These are phyloP conservation scores for Phallusia fumigata DNA, from an alignment of 23 tunicate genomes.

Conservation along the genomic window DNA sequence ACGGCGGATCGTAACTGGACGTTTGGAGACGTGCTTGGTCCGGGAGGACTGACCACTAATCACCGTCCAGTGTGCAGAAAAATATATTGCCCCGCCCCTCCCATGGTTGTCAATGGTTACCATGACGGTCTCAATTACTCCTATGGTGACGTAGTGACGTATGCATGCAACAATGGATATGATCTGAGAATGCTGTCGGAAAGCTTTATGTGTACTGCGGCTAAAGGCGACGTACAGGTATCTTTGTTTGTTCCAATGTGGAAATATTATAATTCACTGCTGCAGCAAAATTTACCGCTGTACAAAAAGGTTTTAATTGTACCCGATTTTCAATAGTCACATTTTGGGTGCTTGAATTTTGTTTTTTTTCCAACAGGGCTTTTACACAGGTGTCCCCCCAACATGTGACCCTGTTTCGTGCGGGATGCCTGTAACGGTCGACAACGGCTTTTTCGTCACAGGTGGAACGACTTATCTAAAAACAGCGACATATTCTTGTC, in stretches of 20 bases:
- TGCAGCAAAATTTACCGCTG: too few species aligned
- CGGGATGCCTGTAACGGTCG: slow-evolving; percentile 40
- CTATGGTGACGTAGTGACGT: slow-evolving; percentile 54
- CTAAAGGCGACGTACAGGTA: slow-evolving; percentile 39
- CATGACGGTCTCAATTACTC: slow-evolving; percentile 11
- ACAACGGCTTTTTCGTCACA: slow-evolving; percentile 45
- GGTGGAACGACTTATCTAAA: slow-evolving; percentile 40
- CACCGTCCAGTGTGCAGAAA: slow-evolving; percentile 25
- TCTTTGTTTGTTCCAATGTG: too few species aligned
- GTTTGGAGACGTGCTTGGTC: slow-evolving; percentile 6
- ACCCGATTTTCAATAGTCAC: too few species aligned
- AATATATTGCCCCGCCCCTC: slow-evolving; percentile 28
- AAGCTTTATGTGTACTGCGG: slow-evolving; percentile 31
- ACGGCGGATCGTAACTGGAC: slow-evolving; percentile 48
- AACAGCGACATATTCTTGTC: slow-evolving; percentile 52
- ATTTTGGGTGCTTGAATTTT: too few species aligned
- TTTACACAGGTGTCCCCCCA: slow-evolving; percentile 49
- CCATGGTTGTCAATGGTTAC: slow-evolving; percentile 22
- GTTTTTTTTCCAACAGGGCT: slow-evolving; percentile 69
- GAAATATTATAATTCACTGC: too few species aligned
- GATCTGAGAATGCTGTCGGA: slow-evolving; percentile 26
- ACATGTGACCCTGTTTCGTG: slow-evolving; percentile 67
- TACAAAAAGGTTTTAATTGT: too few species aligned
- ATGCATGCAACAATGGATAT: slow-evolving; percentile 41
- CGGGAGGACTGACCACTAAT: not conserved